These are phyloP conservation scores for Euura saliciscinereae DNA, from an alignment of 1,140 invertebrate species.

Conservation along the genomic window DNA sequence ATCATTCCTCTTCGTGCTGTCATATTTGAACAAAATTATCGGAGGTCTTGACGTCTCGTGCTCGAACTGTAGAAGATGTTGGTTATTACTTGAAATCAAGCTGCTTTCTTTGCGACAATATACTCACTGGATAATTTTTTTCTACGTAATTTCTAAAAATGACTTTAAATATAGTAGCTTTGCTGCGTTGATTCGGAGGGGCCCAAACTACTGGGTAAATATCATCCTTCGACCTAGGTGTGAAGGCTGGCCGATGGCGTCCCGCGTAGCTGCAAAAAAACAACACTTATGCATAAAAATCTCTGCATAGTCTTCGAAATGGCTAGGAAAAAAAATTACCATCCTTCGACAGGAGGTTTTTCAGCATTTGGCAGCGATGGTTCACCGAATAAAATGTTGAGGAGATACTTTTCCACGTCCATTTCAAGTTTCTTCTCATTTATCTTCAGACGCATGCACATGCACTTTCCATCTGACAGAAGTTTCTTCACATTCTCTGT, in stretches of 20 bases:
- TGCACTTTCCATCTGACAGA: constrained; percentile 50
- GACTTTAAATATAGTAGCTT: constrained; percentile 41
- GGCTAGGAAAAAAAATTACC: constrained; percentile 31
- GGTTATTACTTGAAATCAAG: background rate
- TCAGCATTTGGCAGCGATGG: constrained; percentile 35
- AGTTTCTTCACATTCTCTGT: constrained; percentile 40
- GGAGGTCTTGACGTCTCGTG: constrained; percentile 46
- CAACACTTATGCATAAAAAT: constrained; percentile 15
- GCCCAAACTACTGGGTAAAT: constrained; percentile 49
- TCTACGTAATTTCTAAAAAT: constrained; percentile 51
- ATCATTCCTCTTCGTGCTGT: constrained; percentile 50
- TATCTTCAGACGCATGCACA: constrained; percentile 48
- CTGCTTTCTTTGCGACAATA: background rate
- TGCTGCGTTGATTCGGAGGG: constrained; percentile 52
- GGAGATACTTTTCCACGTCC: constrained; percentile 46
- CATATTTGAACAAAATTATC: constrained; percentile 56
- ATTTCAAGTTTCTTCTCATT: constrained; percentile 37
- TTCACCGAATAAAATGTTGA: constrained; percentile 46
- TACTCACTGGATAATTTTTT: constrained; percentile 46
- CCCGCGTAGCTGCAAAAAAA: constrained; percentile 40
- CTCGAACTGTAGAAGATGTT: constrained; percentile 45
- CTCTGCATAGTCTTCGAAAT: background rate
- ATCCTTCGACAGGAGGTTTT: constrained; percentile 39
- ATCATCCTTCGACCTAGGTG: constrained; percentile 39
- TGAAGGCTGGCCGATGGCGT: constrained; percentile 43